Conservation (phyloP, 2,888 invertebrate species). For the Rapana venosa region DNA sequence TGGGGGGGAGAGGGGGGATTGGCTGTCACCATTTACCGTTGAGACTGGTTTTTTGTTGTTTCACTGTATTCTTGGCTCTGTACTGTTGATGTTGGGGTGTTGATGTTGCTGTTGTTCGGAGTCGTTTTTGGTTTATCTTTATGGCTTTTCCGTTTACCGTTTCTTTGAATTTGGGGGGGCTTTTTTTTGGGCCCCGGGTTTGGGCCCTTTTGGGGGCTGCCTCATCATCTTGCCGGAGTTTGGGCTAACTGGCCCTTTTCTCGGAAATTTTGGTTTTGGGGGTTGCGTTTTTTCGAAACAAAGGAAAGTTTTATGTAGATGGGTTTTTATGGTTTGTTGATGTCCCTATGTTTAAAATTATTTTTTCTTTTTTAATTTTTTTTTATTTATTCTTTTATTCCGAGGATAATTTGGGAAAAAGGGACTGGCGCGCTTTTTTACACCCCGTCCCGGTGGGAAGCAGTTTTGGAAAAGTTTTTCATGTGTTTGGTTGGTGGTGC, state of each 20-base stretch:
- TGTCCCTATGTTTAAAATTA: too few relatives aligned
- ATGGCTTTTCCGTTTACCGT: not conserved
- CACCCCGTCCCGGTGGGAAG: too few relatives aligned
- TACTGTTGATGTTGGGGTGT: too few relatives aligned
- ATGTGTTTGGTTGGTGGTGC: too few relatives aligned
- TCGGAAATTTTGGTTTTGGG: not conserved
- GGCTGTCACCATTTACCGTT: not conserved
- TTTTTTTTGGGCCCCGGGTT: not conserved
- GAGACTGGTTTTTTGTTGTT: too few relatives aligned
- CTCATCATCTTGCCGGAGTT: slow-evolving; percentile 17
- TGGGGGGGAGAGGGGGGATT: not conserved
- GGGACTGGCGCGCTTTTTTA: too few relatives aligned
- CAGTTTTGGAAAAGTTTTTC: too few relatives aligned
- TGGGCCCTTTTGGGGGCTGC: slow-evolving; percentile 4
- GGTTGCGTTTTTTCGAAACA: not conserved
- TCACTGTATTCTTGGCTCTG: not conserved
- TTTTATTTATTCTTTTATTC: too few relatives aligned
- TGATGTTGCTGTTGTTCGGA: not conserved
- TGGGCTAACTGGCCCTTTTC: not conserved
- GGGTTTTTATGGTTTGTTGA: not conserved
- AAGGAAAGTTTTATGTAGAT: not conserved
- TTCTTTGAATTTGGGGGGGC: slow-evolving; percentile 8
- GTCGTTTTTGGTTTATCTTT: not conserved
- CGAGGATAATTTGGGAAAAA: too few relatives aligned
- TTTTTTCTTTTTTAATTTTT: too few relatives aligned